Evolutionary conservation across 2,888 invertebrate genomes (phyloP), one percentile per base, ranked within the genome.

Genomic region (Heliconius cydno): DNA sequence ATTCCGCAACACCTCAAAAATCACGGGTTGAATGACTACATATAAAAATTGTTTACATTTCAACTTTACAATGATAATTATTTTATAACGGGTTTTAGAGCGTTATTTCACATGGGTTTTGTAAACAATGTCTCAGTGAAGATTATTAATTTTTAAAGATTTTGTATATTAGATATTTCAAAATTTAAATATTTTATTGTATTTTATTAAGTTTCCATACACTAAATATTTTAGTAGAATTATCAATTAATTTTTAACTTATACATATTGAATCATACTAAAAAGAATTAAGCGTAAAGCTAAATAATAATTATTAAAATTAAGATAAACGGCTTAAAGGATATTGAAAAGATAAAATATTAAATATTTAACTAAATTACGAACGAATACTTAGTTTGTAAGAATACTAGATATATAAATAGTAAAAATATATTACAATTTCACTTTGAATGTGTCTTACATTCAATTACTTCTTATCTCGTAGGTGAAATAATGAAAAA

Each of bases 401-500:
- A 3, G 13, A 52, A 46, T 46, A 46, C 9, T 72, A 30, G 30
- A 25, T 60, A 15, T 5, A 34, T 60, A 63, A 41, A 63, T 38
- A 74, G 28, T 63, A 63, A 65, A 75, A 75, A 28, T 19, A n/a
- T 30, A 60, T 68, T n/a, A 74, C 28, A 41, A 25, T 72, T 28
- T 77, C 2, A 41, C 12, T 41, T 3, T 41, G 12, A 41, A 41
- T 41, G 41, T 41, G 41, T 41, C 41, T 41, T 19, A 25, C 71
- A 78, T 82, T 72, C 67, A 80, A 79, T 77, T 68, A 78, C 34
- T 70, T 66, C n/a, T 82, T 79, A 80, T 82, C 80, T 70, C 52
- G 46, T 52, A 67, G 15, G 74, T 80, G 79, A 80, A 82, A 80
- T 79, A 80, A 68, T 80, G 72, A 79, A 82, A 80, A 80, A 78